phyloP scores from a whole-genome alignment of 37 sponge, comb jelly and placozoan species.

The Ianthella basta region DNA sequence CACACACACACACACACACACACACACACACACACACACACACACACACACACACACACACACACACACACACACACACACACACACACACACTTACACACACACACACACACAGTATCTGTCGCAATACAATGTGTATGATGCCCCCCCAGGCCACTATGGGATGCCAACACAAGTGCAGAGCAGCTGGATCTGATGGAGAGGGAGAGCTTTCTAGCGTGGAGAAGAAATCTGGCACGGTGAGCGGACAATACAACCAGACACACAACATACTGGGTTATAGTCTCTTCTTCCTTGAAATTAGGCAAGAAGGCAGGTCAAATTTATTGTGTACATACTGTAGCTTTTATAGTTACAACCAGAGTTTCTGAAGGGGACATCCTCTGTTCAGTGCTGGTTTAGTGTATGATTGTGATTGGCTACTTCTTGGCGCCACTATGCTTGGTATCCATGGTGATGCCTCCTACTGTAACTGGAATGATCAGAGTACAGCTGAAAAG shows the following conservation, averaged over 20 bases:
- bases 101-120: background rate
- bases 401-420: too few species aligned
- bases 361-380: too few species aligned
- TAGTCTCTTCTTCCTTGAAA: too few species aligned
- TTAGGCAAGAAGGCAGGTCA: too few species aligned
- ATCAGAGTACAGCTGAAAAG: too few species aligned
- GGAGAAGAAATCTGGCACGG: conserved; percentile 65
- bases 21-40: conserved; percentile 20
- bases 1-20: conserved; percentile 11
- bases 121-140: background rate
- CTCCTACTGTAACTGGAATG: too few species aligned
- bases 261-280: too few species aligned
- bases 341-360: too few species aligned
- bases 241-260: background rate
- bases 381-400: too few species aligned
- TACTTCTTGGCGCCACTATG: too few species aligned
- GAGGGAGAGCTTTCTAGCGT: conserved; percentile 66
- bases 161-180: conserved; percentile 50
- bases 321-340: too few species aligned
- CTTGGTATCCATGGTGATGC: too few species aligned
- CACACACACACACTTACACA: background rate
- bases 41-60: background rate
- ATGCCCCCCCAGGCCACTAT: conserved; percentile 31
- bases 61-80: background rate
- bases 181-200: conserved; percentile 69